phyloP scores from a whole-genome alignment of 2,113 vertebrate genomes.

The Ia io region DNA sequence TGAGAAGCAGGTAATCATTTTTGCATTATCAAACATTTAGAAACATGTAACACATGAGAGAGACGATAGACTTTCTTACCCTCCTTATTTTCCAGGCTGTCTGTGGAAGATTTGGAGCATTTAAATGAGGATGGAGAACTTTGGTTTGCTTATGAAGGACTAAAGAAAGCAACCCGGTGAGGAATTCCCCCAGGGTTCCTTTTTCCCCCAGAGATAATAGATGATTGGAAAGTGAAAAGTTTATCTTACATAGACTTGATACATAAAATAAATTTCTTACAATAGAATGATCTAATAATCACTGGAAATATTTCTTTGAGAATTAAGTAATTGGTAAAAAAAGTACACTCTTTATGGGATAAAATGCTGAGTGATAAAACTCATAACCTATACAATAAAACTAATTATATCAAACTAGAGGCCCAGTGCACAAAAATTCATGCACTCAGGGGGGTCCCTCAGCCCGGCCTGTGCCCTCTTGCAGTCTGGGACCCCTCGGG shows the following conservation, averaged over 20 bases:
- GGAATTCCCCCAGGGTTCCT: not conserved
- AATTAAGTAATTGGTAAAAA: not conserved
- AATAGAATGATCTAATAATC: not conserved
- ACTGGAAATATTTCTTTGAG: not conserved
- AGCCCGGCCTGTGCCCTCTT: no score
- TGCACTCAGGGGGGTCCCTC: no score
- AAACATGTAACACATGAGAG: not conserved
- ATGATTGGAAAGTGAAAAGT: not conserved
- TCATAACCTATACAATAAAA: not conserved
- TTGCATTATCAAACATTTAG: not conserved
- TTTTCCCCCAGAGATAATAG: not conserved
- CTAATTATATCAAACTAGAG: not conserved
- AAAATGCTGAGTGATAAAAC: not conserved
- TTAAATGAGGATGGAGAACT: constrained; percentile 90
- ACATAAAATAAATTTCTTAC: not conserved
- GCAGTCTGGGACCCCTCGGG: no score
- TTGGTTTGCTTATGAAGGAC: constrained; percentile 89
- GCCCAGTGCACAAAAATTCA: no score
- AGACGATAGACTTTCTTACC: not conserved
- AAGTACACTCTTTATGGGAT: not conserved
- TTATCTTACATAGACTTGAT: not conserved
- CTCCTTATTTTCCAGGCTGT: constrained; percentile 82
- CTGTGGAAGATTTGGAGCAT: constrained; percentile 85
- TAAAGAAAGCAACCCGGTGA: constrained; percentile 94
- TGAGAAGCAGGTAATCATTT: constrained; percentile 86